A percentile compares a stretch with the other conserved stretches of the same genome.
Evolutionary conservation across 2,888 invertebrate species (phyloP).

Genomic region (Fabriciana adippe): DNA sequence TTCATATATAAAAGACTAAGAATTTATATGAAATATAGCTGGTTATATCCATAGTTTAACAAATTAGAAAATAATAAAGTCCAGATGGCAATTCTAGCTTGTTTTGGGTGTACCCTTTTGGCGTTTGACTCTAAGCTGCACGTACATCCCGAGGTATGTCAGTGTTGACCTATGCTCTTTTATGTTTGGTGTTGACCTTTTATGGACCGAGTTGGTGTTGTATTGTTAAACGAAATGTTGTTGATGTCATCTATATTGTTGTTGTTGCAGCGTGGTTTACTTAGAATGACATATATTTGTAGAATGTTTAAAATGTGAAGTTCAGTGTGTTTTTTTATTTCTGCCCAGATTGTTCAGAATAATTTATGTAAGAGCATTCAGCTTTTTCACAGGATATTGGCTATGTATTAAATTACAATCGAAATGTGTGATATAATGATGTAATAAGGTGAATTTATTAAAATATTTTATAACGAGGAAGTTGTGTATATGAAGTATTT

Average conservation of each 20-base stretch:
- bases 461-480: not conserved
- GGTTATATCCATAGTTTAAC: not conserved
- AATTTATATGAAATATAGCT: conserved; percentile 2
- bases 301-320: conserved; percentile 14
- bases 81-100: conserved; percentile 39
- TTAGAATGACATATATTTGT: conserved; percentile 13
- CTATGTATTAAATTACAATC: conserved; percentile 4
- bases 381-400: conserved; percentile 3
- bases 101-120: conserved; percentile 33
- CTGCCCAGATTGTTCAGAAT: not conserved
- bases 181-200: conserved; percentile 34
- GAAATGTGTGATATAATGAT: not conserved
- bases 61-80: conserved; percentile 12
- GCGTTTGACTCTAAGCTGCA: conserved; percentile 32
- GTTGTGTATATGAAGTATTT: too few relatives aligned
- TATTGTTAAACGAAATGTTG: conserved; percentile 13
- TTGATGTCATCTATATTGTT: conserved; percentile 20
- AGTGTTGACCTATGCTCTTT: conserved; percentile 34
- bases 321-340: conserved; percentile 11
- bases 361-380: not conserved
- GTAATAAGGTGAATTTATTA: not conserved
- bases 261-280: conserved; percentile 20
- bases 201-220: conserved; percentile 33
- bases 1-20: conserved; percentile 1
- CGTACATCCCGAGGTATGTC: conserved; percentile 35